phyloP scores from a whole-genome alignment of 2,797 vertebrate species.

The Antennarius maculatus region DNA sequence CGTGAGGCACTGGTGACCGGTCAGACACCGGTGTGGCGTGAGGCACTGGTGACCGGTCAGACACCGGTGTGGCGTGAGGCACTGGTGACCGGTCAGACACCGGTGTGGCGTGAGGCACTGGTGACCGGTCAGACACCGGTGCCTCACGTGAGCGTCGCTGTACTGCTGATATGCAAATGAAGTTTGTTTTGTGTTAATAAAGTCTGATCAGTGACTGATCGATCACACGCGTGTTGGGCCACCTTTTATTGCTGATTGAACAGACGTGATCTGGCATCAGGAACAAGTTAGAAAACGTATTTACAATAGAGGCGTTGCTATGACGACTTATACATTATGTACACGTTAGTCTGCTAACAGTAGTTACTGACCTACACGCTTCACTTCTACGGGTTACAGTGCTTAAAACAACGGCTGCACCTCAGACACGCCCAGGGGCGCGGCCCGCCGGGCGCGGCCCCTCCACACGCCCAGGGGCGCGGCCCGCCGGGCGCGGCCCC shows the following conservation, averaged over 20 bases:
- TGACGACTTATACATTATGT: slow-evolving; percentile 82
- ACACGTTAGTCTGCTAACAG: slow-evolving; percentile 82
- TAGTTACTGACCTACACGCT: slow-evolving; percentile 74
- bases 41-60: slow-evolving; percentile 38
- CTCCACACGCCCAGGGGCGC: slow-evolving; percentile 7
- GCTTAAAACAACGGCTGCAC: slow-evolving; percentile 57
- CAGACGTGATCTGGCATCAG: slow-evolving; percentile 64
- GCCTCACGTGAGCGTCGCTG: slow-evolving; percentile 47
- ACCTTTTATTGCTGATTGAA: slow-evolving; percentile 79
- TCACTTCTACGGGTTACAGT: slow-evolving; percentile 74
- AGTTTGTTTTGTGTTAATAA: slow-evolving; percentile 68
- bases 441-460: slow-evolving; percentile 31
- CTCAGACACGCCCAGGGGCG: too few species aligned
- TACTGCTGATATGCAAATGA: slow-evolving; percentile 78
- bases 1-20: slow-evolving; percentile 41
- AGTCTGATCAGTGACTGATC: slow-evolving; percentile 22
- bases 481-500: slow-evolving; percentile 27
- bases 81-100: slow-evolving; percentile 46
- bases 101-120: slow-evolving; percentile 55
- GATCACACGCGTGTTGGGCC: slow-evolving; percentile 38
- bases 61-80: slow-evolving; percentile 57
- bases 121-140: slow-evolving; percentile 29
- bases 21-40: slow-evolving; percentile 53
- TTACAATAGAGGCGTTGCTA: slow-evolving; percentile 81
- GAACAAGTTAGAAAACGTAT: slow-evolving; percentile 45